Conservation (phyloP, 2,113 vertebrate genomes). For the Empidonax traillii region DNA sequence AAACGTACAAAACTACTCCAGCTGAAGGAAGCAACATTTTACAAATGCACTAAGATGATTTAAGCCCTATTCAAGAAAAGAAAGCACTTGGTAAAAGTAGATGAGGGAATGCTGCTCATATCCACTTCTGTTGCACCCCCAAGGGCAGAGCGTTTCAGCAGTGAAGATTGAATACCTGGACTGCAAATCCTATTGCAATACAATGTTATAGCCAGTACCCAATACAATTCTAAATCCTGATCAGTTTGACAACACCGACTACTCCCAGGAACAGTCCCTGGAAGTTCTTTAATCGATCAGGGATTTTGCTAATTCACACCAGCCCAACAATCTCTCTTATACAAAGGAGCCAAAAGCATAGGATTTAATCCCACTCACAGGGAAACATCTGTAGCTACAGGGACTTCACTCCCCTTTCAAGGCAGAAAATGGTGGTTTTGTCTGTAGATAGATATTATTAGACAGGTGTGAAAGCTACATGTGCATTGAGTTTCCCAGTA, state of each 20-base stretch:
- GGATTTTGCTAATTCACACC: not conserved
- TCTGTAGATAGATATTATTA: accelerated
- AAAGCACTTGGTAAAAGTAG: not conserved
- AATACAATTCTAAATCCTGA: not conserved
- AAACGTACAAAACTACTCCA: not conserved
- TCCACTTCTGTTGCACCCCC: not conserved
- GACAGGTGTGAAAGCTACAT: not conserved
- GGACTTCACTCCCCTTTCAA: not conserved
- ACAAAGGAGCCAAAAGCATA: not conserved
- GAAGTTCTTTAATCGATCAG: not conserved
- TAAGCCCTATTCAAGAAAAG: not conserved
- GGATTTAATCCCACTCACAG: accelerated
- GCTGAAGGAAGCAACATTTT: not conserved
- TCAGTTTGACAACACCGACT: not conserved
- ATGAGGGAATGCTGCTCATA: not conserved
- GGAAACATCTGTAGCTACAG: not conserved
- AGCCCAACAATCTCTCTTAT: not conserved
- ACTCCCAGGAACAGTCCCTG: not conserved
- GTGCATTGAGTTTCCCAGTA: not conserved
- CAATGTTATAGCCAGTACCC: not conserved
- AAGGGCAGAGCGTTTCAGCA: not conserved
- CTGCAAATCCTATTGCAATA: not conserved
- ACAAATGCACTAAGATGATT: not conserved
- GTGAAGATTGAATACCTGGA: not conserved
- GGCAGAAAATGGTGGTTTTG: not conserved